phyloP scores from a whole-genome alignment of 2,113 vertebrate genomes.

The Burhinus oedicnemus region DNA sequence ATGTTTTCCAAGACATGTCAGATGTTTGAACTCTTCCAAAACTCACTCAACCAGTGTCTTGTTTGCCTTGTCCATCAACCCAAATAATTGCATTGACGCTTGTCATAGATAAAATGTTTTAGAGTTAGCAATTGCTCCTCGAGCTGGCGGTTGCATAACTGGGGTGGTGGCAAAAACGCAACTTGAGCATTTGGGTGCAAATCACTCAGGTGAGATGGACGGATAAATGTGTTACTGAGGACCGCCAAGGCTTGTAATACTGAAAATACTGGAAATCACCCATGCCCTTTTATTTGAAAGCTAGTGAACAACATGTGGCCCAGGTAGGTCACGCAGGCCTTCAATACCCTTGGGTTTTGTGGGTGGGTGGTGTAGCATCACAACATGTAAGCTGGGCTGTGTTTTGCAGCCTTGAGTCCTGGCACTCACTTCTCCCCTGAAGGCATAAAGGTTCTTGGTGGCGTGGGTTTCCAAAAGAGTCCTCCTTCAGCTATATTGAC shows the following conservation, averaged over 20 bases:
- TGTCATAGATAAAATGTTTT: neutral
- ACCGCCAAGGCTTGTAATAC: neutral
- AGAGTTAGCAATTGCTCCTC: neutral
- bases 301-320: neutral
- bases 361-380: neutral
- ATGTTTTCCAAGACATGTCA: neutral
- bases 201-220: neutral
- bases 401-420: neutral
- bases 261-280: neutral
- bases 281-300: neutral
- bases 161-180: neutral
- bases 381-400: neutral
- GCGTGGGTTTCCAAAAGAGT: neutral
- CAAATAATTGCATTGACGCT: neutral
- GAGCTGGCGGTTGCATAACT: neutral
- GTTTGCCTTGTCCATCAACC: neutral
- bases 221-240: neutral
- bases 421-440: neutral
- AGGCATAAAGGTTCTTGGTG: neutral
- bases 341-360: neutral
- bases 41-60: neutral
- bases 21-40: constrained; percentile 6
- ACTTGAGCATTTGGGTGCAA: neutral
- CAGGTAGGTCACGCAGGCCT: neutral
- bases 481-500: neutral